These are phyloP conservation scores for Myxocyprinus asiaticus DNA, from an alignment of 2,113 vertebrate species.

Conservation along the genomic window DNA sequence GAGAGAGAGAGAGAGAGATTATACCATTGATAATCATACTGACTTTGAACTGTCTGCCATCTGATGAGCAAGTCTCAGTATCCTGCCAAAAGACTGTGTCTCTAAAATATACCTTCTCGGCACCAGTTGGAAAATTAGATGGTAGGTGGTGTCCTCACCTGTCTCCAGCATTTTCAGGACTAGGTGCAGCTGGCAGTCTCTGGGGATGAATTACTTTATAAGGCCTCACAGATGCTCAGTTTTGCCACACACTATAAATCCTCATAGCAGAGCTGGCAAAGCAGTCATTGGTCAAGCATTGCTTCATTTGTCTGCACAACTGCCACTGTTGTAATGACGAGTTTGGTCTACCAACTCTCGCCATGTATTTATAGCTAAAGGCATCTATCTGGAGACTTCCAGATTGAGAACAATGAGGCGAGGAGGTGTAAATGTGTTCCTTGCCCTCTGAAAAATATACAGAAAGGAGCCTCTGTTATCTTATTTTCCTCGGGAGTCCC, in stretches of 20 bases:
- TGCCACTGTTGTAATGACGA: constrained; percentile 43
- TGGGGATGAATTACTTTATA: constrained; percentile 46
- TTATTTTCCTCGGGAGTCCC: constrained; percentile 56
- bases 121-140: neutral
- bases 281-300: constrained; percentile 56
- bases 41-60: constrained; percentile 6
- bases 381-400: constrained; percentile 54
- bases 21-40: neutral
- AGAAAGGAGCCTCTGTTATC: constrained; percentile 60
- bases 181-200: constrained; percentile 38
- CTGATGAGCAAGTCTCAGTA: neutral
- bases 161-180: neutral
- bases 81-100: neutral
- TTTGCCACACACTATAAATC: constrained; percentile 58
- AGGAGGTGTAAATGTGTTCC: constrained; percentile 69
- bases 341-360: neutral
- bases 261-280: constrained; percentile 62
- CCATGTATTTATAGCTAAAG: constrained; percentile 65
- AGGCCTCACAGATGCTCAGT: constrained; percentile 44
- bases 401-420: constrained; percentile 67
- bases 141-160: constrained; percentile 14
- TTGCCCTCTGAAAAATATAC: constrained; percentile 62
- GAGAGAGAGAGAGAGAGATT: neutral
- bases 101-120: constrained; percentile 1
- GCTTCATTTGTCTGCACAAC: constrained; percentile 64